Base-by-base conservation (phyloP, 2,888 invertebrate species). In the Dromius quadrimaculatus region DNA sequence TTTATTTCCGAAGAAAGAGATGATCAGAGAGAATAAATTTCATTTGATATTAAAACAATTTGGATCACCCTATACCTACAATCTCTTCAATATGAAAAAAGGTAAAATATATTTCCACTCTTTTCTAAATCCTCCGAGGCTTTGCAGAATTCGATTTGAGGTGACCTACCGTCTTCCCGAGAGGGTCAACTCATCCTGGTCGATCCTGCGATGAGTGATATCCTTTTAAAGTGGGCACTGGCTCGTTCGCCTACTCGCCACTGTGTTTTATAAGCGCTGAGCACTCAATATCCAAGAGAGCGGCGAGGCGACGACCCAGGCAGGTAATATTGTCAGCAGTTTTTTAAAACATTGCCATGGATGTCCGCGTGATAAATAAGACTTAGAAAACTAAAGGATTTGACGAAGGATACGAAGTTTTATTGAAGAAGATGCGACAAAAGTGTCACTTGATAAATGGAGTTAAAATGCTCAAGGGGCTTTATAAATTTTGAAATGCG, bases 231-330 rank as follows among this genome's bases (percentile, higher is more conserved):
- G 68, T 68, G 68, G 59, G 22, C 61, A 61, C 36, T 20, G 19
- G 13, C 19, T 6, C 22, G 50, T 20, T 34, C 61, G 36, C 36
- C 11, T 9, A n/a, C 19, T 6, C 22, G 50, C 32, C 47, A 38
- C 38, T 45, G 59, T 68, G 68, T 22, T 68, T 59, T 28, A 68
- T 68, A 68, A 68, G 59, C 68, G 68, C 68, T 68, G 68, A 68
- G 32, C 68, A 68, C 68, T 68, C 68, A 68, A 57, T 68, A 68
- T 68, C 57, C 32, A 59, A 68, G 65, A 50, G 50, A 50, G 11
- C 28, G 32, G 3, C 28, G 32, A 13, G 15, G 28, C 11, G 6
- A n/a, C 19, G 20, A 13, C 9, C 32, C n/a, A 34, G 32, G 13
- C 62, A 41, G 41, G 41, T 41, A 41, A 41, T 62, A 62, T 41